Percentiles rank a stretch among this genome's conserved stretches.
Conservation (phyloP, 23 tunicate genomes). For the Oikopleura dioica region DNA sequence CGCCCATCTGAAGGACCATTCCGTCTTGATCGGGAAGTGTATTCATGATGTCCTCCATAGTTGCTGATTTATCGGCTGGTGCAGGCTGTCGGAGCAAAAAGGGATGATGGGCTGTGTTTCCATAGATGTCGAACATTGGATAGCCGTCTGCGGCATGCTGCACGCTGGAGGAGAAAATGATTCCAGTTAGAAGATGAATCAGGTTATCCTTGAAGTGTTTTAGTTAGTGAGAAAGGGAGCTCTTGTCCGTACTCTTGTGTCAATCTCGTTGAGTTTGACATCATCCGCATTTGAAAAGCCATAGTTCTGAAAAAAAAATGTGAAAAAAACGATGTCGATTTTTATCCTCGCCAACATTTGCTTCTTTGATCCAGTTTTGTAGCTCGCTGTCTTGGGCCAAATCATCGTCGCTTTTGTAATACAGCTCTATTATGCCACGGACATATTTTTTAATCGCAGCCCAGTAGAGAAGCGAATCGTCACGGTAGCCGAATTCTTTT, state of each 20-base stretch:
- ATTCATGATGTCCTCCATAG: conserved; percentile 19
- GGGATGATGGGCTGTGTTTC: background rate
- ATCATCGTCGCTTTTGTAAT: conserved; percentile 25
- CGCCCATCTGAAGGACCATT: conserved; percentile 15
- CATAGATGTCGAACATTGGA: conserved; percentile 23
- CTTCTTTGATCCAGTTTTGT: background rate
- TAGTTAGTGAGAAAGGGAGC: no score
- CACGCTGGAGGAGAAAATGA: conserved; percentile 15
- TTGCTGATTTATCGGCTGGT: conserved; percentile 19
- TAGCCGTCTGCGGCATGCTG: conserved; percentile 20
- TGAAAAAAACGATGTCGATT: no score
- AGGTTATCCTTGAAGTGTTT: no score
- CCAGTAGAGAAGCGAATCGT: conserved; percentile 29
- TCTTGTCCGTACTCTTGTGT: no score
- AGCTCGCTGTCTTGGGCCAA: background rate
- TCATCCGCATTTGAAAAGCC: no score
- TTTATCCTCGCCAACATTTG: background rate
- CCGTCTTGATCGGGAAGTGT: conserved; percentile 35
- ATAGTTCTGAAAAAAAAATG: no score
- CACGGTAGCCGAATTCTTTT: conserved; percentile 33
- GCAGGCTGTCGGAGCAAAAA: background rate
- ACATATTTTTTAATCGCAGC: conserved; percentile 16
- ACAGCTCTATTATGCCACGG: conserved; percentile 14
- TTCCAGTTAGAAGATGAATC: conserved; percentile 5
- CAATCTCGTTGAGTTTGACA: no score